Evolutionary conservation across 2,113 vertebrate genomes (phyloP).

Genomic region (Festucalex cinctus): DNA sequence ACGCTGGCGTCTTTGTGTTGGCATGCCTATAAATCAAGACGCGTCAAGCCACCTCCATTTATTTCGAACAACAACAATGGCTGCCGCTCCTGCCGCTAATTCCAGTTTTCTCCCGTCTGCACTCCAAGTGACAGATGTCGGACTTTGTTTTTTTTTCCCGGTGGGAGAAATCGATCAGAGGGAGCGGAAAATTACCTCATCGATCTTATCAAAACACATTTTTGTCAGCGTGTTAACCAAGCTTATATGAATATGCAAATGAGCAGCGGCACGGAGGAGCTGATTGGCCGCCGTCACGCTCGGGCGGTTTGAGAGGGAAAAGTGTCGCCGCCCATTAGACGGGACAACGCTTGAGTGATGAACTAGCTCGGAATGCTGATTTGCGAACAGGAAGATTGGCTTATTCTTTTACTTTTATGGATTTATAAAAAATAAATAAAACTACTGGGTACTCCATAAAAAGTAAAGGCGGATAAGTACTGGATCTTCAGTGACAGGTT

Average conservation of each 20-base stretch:
- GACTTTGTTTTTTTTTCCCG: slow-evolving; percentile 27
- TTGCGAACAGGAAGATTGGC: not conserved
- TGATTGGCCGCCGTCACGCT: slow-evolving; percentile 54
- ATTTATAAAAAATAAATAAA: not conserved
- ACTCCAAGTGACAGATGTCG: slow-evolving; percentile 19
- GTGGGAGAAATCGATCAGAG: slow-evolving; percentile 17
- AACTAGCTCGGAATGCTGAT: not conserved
- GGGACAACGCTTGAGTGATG: not conserved
- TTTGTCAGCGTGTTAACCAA: slow-evolving; percentile 60
- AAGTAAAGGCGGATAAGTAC: not conserved
- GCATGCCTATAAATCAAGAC: not conserved
- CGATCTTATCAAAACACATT: slow-evolving; percentile 58
- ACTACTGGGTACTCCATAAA: not conserved
- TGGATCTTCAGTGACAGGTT: not conserved
- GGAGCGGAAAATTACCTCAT: slow-evolving; percentile 37
- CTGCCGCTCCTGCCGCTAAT: slow-evolving; percentile 1
- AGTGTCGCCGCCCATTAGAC: not conserved
- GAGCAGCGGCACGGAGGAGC: slow-evolving; percentile 26
- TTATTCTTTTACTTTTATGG: not conserved
- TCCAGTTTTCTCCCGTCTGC: slow-evolving; percentile 24
- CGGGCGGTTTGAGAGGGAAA: slow-evolving; percentile 41
- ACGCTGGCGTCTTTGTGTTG: not conserved
- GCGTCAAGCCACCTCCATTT: not conserved
- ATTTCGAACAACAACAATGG: not conserved
- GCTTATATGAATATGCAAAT: slow-evolving; percentile 62